Evolutionary conservation across 2,797 vertebrate species (phyloP).

Genomic region (Leptatherina wallacei): DNA sequence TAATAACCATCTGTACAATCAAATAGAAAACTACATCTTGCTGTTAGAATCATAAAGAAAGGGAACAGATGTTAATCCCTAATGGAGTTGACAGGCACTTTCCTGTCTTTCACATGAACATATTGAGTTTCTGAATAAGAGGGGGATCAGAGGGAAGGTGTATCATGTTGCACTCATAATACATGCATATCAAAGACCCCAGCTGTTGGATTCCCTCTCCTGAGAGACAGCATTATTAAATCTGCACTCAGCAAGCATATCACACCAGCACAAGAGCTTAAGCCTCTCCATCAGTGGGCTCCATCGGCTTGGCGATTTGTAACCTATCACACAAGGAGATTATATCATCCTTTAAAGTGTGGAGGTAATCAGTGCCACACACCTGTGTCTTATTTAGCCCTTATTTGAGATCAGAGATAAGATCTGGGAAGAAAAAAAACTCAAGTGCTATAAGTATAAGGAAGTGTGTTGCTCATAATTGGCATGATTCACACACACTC

Average conservation of each 20-base stretch:
- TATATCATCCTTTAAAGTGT: constrained; percentile 88
- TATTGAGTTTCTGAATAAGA: constrained; percentile 92
- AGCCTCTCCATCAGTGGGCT: constrained; percentile 76
- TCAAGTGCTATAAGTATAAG: constrained; percentile 63
- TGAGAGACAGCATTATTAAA: constrained; percentile 91
- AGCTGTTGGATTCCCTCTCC: constrained; percentile 93
- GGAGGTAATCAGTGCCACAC: constrained; percentile 88
- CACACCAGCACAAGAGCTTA: constrained; percentile 76
- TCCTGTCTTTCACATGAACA: constrained; percentile 83
- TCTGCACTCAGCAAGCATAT: constrained; percentile 80
- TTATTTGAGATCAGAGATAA: constrained; percentile 62
- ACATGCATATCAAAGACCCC: constrained; percentile 96
- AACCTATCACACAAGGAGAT: constrained; percentile 92
- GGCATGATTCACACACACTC: constrained; percentile 63
- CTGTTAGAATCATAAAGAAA: constrained; percentile 79
- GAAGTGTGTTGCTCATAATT: constrained; percentile 70
- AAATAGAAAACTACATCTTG: constrained; percentile 77
- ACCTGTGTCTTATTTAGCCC: constrained; percentile 88
- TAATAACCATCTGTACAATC: constrained; percentile 81
- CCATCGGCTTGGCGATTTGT: constrained; percentile 83
- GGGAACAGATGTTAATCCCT: constrained; percentile 83
- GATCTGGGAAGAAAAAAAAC: constrained; percentile 38
- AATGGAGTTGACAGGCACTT: constrained; percentile 85
- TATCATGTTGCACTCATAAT: constrained; percentile 96
- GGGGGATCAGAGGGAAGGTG: constrained; percentile 91